Evolutionary conservation across 2,888 invertebrate species (phyloP), one percentile per base, ranked within the genome.

Genomic region (Drosophila melanosoma): DNA sequence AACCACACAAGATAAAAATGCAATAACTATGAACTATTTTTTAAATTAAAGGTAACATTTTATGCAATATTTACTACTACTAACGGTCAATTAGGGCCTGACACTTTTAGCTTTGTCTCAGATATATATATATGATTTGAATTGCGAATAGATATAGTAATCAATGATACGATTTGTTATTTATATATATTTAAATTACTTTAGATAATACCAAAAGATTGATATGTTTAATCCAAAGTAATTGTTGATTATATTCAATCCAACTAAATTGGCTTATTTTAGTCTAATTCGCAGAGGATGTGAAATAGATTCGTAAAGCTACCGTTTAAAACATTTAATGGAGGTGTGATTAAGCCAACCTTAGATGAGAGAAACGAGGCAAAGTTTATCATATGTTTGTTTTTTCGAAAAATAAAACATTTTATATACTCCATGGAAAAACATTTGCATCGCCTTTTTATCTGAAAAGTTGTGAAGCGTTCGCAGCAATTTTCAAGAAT

Each of bases 21-120:
- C 72, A 76, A 68, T 76, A 65, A 61, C 54, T 57, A 76, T 76
- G 72, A 60, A 72, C 76, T 71, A 72, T 36, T 23, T 38, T 36
- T 23, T 38, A 52, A 69, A 49, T 52, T 42, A n/a, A 40, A 36
- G 42, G 0, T 20, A 36, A 33, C 51, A 57, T 57, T 38, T 53
- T 56, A 32, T 29, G 32, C 17, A 26, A 49, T 26, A 48, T 57
- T 15, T 12, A n/a, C 26, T 4, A 10, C n/a, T 17, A 52, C 51
- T 20, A 32, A 35, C n/a, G 3, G 12, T 42, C 20, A 33, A 63
- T 23, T 38, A 56, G 49, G 26, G 6, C 17, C 38, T 26, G 26
- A 61, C 53, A n/a, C 23, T 33, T 49, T 8, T 17, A 26, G 17
- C 8, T 26, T 26, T 26, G 5, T 5, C 5, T 17, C 7, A 15